Evolutionary conservation across 2,797 vertebrate genomes (phyloP).

Genomic region (Diplodus sargus): DNA sequence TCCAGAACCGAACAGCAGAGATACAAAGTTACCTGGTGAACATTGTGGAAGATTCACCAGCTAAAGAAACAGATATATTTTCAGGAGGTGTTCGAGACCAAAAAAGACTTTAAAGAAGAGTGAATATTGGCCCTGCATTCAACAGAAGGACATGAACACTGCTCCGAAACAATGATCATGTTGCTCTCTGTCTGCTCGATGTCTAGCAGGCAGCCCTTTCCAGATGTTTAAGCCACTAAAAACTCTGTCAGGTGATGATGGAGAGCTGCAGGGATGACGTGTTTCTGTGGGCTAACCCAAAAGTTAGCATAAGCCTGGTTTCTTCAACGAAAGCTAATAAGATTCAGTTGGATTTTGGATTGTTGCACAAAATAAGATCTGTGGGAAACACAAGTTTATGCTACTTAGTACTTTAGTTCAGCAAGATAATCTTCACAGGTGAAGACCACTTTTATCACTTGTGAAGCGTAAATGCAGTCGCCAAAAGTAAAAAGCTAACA

Average conservation of each 20-base stretch:
- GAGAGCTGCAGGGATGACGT: too few species aligned
- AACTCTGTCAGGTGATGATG: background rate
- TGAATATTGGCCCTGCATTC: background rate
- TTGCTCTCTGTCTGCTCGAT: background rate
- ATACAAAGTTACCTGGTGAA: constrained; percentile 8
- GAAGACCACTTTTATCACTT: too few species aligned
- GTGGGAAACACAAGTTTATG: too few species aligned
- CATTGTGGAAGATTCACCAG: background rate
- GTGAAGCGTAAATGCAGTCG: too few species aligned
- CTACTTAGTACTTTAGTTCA: too few species aligned
- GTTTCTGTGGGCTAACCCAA: too few species aligned
- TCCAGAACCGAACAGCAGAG: background rate
- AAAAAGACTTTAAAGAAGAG: background rate
- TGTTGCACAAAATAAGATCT: too few species aligned
- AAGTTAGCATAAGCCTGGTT: too few species aligned
- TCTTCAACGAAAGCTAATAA: too few species aligned
- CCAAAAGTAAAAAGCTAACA: too few species aligned
- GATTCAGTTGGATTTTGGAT: too few species aligned
- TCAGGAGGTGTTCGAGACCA: constrained; percentile 21
- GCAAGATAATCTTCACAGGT: too few species aligned
- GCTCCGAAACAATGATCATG: background rate
- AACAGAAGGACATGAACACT: constrained; percentile 2
- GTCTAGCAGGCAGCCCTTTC: background rate
- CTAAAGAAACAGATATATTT: background rate
- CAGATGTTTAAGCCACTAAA: background rate